Base-by-base conservation (phyloP, 1,140 invertebrate species). In the Diploscapter pachys region DNA sequence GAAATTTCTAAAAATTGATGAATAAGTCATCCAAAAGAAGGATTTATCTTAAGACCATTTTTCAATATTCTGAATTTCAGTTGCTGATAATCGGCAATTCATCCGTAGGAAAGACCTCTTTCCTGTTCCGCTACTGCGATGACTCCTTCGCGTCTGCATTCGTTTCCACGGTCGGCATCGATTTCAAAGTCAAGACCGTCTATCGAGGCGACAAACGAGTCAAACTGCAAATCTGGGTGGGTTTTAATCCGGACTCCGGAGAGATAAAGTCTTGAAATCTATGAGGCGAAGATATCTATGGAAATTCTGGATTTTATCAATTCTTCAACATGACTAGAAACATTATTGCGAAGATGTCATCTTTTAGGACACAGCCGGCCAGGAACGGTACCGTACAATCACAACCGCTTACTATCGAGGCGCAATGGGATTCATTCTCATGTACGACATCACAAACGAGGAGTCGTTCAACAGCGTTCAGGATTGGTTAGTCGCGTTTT, bases 361-460 rank as follows among this genome's bases (percentile, higher is more conserved):
- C n/a, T 11, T 78, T 56, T 87, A 98, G 96, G 96, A 99, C 86
- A 99, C 96, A 52, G 97, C 97, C 77, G 97, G 97, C 0, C 97
- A 99, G 87, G 97, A 99, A 86, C 89, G 97, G 85, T 99, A 99
- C 87, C 90, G 97, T 82, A 99, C 97, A 50, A 99, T 99, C 78
- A 99, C 97, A 56, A 99, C 96, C 79, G 97, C 97, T 48, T 99
- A 99, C 86, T 99, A 99, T 87, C 90, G 97, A 86, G 97, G 97
- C 69, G 96, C 97, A 61, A 99, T 99, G 96, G 97, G 97, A 64
- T 99, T 99, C 87, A 98, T 99, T 80, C 89, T 99, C 70, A 99
- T 99, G 96, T 99, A 99, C 87, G 97, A 99, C 87, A 96, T 99
- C 80, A 99, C 96, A 68, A 99, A 99, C 87, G 97, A 99, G 88